Base-by-base conservation (phyloP, 2,888 invertebrate genomes). In the Drosophila cognata region DNA sequence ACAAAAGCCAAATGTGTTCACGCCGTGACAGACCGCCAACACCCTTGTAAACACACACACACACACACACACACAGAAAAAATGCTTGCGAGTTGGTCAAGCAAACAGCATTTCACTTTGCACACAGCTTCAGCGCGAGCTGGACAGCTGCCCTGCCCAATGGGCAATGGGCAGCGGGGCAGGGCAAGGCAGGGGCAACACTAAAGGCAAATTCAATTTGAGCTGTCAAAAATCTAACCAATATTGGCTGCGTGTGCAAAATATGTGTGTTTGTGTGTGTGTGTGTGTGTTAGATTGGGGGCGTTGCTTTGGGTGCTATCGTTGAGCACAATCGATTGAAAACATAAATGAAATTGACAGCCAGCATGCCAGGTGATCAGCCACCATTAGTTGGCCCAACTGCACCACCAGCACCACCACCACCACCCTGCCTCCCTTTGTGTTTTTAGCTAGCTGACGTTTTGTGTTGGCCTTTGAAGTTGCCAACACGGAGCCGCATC, bases 161-260 rank as follows among this genome's bases (percentile, higher is more conserved):
- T 80, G 74, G 79, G 79, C 65, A 74, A 64, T 4, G 36, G 62
- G 50, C 65, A 72, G 61, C 46, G 21, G 16, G 28, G n/a, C n/a
- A 4, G 29, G 16, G 21, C 41, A 8, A 38, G 69, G 11, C 41
- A n/a, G 41, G 57, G 50, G 62, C 68, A 53, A 56, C 59, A 71
- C 71, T 84, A 82, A 82, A 80, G 77, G 75, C 72, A 77, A 84
- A 91, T 84, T 90, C 77, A 87, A 90, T 90, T 89, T 90, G 82
- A 76, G 85, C 85, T 89, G 83, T 88, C 91, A 84, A 91, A 89
- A 91, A 89, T 91, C 87, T 91, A 89, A 91, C 87, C 87, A 88
- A 88, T 88, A 87, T 90, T 91, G 88, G 78, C 81, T 77, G 74
- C 73, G 75, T 77, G 72, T 71, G 60, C 50, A 43, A 35, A 29